Evolutionary conservation across 2,113 vertebrate genomes (phyloP).

Genomic region (Meles meles): DNA sequence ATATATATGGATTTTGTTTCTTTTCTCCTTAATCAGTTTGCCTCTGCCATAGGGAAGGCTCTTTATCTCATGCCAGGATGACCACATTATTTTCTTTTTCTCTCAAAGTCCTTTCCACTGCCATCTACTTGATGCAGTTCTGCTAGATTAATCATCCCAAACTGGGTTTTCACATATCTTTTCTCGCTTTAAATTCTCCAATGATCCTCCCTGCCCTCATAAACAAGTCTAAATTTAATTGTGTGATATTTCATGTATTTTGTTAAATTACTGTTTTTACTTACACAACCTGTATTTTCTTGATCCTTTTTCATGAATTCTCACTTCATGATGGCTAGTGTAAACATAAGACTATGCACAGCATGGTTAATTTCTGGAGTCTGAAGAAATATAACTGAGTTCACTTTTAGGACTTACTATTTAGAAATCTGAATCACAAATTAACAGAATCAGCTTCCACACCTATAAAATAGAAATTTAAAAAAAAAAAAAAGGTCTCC

Average conservation of each 20-base stretch:
- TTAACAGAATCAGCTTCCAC: neutral
- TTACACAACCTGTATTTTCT: neutral
- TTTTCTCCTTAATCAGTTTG: neutral
- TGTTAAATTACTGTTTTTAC: neutral
- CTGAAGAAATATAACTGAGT: neutral
- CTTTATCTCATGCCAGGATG: neutral
- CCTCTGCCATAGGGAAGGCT: neutral
- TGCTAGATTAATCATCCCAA: neutral
- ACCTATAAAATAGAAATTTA: neutral
- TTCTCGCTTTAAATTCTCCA: neutral
- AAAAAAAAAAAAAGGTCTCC: neutral
- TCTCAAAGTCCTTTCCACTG: neutral
- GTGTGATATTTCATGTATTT: neutral
- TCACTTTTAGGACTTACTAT: neutral
- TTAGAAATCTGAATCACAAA: neutral
- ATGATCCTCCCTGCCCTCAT: neutral
- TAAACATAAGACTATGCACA: neutral
- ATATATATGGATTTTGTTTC: neutral
- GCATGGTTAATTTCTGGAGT: neutral
- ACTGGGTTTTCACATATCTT: neutral
- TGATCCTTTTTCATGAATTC: neutral
- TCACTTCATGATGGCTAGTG: neutral
- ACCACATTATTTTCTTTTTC: neutral
- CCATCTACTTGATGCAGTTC: neutral
- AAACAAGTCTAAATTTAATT: neutral